These are phyloP conservation scores for Helicoverpa zea DNA, from an alignment of 1,140 invertebrate species.

Conservation along the genomic window DNA sequence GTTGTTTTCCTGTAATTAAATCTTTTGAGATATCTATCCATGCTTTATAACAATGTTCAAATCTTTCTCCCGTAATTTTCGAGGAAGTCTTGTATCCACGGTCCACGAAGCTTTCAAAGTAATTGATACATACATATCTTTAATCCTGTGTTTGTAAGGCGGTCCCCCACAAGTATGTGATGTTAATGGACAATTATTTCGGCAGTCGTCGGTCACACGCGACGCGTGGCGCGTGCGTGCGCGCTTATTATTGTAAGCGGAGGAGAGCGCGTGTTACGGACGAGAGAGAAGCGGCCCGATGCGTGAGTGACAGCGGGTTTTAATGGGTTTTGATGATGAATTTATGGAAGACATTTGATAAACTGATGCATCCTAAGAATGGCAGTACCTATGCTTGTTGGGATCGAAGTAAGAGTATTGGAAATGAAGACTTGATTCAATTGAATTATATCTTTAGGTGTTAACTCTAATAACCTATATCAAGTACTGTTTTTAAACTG, in stretches of 20 bases:
- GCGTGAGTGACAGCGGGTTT: slow-evolving; percentile 37
- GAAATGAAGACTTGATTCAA: too few relatives aligned
- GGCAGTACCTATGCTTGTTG: too few relatives aligned
- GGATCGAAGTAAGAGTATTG: too few relatives aligned
- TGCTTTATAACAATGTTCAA: neutral
- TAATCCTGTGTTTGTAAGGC: slow-evolving; percentile 36
- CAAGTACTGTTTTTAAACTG: too few relatives aligned
- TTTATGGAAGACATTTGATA: too few relatives aligned
- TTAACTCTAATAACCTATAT: too few relatives aligned
- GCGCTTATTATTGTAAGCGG: slow-evolving; percentile 68
- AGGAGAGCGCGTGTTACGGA: slow-evolving; percentile 73
- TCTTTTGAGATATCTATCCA: too few relatives aligned
- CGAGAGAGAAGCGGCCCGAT: slow-evolving; percentile 21
- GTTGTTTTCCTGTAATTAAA: too few relatives aligned
- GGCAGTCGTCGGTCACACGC: slow-evolving; percentile 81
- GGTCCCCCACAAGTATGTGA: slow-evolving; percentile 47
- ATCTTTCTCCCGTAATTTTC: neutral
- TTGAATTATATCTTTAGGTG: too few relatives aligned
- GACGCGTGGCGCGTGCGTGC: slow-evolving; percentile 82
- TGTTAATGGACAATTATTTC: slow-evolving; percentile 81
- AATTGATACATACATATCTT: slow-evolving; percentile 51
- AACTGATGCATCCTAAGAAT: too few relatives aligned
- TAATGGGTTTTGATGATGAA: neutral
- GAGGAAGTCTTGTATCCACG: neutral
- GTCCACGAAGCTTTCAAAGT: slow-evolving; percentile 25